Base-by-base conservation (phyloP, 2,797 vertebrate species). In the Oryzias sinensis region DNA sequence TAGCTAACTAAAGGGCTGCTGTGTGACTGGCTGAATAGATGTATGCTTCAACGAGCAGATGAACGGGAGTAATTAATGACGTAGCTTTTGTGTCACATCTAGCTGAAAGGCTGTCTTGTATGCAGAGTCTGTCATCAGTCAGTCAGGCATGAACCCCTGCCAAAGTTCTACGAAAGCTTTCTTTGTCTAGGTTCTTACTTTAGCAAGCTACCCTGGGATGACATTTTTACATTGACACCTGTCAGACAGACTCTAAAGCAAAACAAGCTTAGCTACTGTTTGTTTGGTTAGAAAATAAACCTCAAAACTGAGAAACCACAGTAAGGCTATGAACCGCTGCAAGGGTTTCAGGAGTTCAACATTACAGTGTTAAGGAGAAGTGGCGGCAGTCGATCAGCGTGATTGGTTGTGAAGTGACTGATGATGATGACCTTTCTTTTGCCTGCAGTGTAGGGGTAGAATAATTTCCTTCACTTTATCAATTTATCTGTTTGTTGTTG, bases 351-450 rank as follows among this genome's bases (percentile, higher is more conserved):
- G 9, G 63, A 29, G 62, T 50, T 61, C 49, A 61, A 49, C 59
- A 50, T 20, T 37, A 56, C 41, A 42, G 70, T 68, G 70, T 60
- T 70, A 27, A n/a, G 47, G 65, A 62, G 72, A 83, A 63, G 76
- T 74, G 48, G 63, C 22, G 49, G 73, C 54, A 20, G 80, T 87
- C 61, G 61, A 56, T 86, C 78, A 79, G 74, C 40, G 55, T 72
- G 80, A 79, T 74, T 76, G 76, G 72, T 62, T 70, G 73, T 67
- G 76, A 72, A 70, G 76, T 84, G 86, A 89, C 44, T 84, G 85
- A 91, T 89, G 82, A 81, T 84, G 72, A 87, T 81, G 88, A 88
- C 88, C 87, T 88, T 87, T 87, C 68, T 68, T 76, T 75, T 49
- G 53, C 68, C 65, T 80, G 83, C 81, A 62, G 66, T 60, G 76